These are phyloP conservation scores for Telmatochromis brachygnathus DNA, from an alignment of 2,113 vertebrate genomes.

Conservation along the genomic window DNA sequence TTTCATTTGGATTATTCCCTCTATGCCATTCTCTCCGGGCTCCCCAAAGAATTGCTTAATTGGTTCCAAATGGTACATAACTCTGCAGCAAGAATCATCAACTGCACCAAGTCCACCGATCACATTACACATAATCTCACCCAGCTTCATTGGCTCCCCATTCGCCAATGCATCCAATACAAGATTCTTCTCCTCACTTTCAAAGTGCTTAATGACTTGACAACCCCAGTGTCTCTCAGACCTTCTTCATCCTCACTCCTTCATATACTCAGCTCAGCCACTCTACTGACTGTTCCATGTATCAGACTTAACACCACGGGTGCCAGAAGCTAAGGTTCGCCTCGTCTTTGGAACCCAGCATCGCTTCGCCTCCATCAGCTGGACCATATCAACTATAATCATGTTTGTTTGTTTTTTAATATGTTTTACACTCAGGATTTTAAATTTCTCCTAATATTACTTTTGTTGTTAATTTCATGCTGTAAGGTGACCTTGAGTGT, in stretches of 20 bases:
- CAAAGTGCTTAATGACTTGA: not conserved
- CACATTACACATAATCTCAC: not conserved
- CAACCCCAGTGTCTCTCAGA: not conserved
- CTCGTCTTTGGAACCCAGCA: not conserved
- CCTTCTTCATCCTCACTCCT: not conserved
- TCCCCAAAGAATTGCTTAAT: not conserved
- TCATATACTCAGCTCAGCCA: not conserved
- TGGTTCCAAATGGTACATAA: not conserved
- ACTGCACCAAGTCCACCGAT: not conserved
- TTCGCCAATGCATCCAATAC: not conserved
- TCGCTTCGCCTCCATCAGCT: not conserved
- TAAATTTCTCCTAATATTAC: not conserved
- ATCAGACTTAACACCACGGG: not conserved
- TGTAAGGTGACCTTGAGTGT: not conserved
- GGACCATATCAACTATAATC: not conserved
- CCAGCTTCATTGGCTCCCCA: not conserved
- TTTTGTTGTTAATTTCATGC: not conserved
- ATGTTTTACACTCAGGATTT: not conserved
- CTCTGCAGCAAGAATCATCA: not conserved
- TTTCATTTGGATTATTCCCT: not conserved
- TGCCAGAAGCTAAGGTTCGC: not conserved
- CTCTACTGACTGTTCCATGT: not conserved
- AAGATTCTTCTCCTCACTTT: not conserved
- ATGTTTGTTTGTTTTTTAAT: not conserved
- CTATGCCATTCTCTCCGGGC: not conserved